Evolutionary conservation across 2,888 invertebrate species (phyloP).

Genomic region (Helicoverpa assulta): DNA sequence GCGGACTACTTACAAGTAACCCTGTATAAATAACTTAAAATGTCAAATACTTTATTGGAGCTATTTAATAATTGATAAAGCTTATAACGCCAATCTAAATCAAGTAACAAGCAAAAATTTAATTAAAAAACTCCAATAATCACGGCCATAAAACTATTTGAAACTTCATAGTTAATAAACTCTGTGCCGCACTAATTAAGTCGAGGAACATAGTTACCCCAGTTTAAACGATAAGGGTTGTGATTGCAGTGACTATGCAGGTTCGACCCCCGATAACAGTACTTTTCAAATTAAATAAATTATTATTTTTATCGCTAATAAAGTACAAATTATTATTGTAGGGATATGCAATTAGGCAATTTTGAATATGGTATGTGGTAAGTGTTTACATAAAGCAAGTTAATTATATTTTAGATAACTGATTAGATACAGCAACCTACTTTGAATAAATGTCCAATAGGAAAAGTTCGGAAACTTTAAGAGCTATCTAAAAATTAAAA

Average conservation of each 20-base stretch:
- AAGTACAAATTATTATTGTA: not conserved
- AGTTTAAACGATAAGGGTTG: conserved; percentile 57
- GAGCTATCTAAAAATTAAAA: too few relatives aligned
- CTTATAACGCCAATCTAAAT: not conserved
- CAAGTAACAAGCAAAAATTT: not conserved
- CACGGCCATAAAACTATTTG: conserved; percentile 31
- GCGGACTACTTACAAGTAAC: too few relatives aligned
- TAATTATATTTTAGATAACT: too few relatives aligned
- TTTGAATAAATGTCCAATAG: too few relatives aligned
- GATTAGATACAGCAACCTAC: too few relatives aligned
- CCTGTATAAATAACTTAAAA: too few relatives aligned
- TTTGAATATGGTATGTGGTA: not conserved
- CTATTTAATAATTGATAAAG: not conserved
- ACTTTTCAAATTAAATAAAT: conserved; percentile 28
- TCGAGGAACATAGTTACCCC: conserved; percentile 53
- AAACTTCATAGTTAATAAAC: conserved; percentile 37
- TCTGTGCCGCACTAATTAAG: conserved; percentile 50
- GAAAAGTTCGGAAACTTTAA: too few relatives aligned
- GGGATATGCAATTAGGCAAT: not conserved
- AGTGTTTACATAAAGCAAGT: not conserved
- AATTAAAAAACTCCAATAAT: conserved; percentile 3
- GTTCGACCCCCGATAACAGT: conserved; percentile 47
- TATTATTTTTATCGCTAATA: conserved; percentile 14
- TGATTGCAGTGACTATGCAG: conserved; percentile 59
- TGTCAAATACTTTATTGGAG: too few relatives aligned